Base-by-base conservation (phyloP, 2,888 invertebrate species). In the Pogonocherus hispidulus region DNA sequence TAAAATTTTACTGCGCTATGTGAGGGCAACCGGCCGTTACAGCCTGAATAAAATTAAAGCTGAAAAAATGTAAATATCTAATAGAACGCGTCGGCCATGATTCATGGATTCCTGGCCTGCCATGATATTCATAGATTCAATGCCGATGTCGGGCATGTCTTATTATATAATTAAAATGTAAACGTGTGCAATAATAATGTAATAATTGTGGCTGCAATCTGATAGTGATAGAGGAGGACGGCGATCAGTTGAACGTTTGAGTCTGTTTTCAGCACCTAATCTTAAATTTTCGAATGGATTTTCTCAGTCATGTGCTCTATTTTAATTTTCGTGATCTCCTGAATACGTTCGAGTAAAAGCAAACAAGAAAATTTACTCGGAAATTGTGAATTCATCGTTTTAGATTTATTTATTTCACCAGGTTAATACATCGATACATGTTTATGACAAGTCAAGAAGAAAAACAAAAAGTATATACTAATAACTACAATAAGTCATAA, bases 131-230 rank as follows among this genome's bases (percentile, higher is more conserved):
- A 57, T 23, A 57, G 18, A 57, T 46, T 22, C n/a, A 14, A 9
- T 44, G 57, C 27, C 27, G 32, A 52, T 18, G 18, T 5, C 52
- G 9, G 22, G 27, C 11, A 20, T 22, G 49, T 22, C 11, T 44
- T 18, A 8, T 44, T 44, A 27, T 27, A 27, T 20, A 57, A 57
- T 57, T 57, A 57, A 57, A 44, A 57, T 44, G 37, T 18, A 23
- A 14, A 14, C 6, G 14, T 57, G 37, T 57, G 18, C 57, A 16
- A 18, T 57, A 16, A 9, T 44, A 57, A 57, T 57, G 57, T 44
- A 57, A 44, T 57, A 44, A 57, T 57, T 57, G 35, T 35, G 35
- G 35, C 35, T 11, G 37, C 37, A 55, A 35, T 55, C 55, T 55
- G 55, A 20, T 16, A 52, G 16, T 16, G 55, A 35, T 55, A 37